Conservation (phyloP, 2,888 invertebrate genomes). For the Idaea aversata region DNA sequence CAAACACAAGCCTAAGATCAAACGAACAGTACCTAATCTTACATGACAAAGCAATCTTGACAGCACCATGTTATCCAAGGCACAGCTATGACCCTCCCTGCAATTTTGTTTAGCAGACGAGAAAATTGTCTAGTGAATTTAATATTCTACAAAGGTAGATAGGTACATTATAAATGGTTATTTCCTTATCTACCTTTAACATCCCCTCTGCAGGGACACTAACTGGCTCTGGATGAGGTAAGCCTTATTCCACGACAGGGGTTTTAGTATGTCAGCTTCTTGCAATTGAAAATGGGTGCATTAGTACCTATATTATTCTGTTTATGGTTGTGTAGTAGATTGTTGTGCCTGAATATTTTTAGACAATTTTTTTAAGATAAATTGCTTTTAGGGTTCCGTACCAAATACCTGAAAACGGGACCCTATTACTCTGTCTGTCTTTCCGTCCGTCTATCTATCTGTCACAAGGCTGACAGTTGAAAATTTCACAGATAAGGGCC, state of each 20-base stretch:
- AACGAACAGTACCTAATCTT: background rate
- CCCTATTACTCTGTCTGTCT: too few species aligned
- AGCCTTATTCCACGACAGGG: background rate
- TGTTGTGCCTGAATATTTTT: background rate
- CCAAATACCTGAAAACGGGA: too few species aligned
- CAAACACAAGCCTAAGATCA: background rate
- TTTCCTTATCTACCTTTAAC: background rate
- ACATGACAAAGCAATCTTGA: background rate
- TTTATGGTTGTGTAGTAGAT: background rate
- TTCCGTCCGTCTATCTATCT: too few species aligned
- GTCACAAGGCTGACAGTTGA: too few species aligned
- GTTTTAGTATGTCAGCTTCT: background rate
- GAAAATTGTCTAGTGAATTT: constrained; percentile 1
- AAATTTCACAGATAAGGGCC: too few species aligned
- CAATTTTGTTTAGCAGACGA: background rate
- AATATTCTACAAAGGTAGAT: background rate
- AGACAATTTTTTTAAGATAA: too few species aligned
- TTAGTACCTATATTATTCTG: background rate
- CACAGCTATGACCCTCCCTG: too few species aligned
- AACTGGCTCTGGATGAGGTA: background rate
- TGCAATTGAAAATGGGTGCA: constrained; percentile 1
- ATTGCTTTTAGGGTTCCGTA: too few species aligned
- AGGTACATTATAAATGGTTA: background rate
- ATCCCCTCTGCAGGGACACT: background rate
- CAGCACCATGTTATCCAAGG: background rate